Conservation (phyloP, 2,113 vertebrate genomes). For the Cricetomys ansorgei region DNA sequence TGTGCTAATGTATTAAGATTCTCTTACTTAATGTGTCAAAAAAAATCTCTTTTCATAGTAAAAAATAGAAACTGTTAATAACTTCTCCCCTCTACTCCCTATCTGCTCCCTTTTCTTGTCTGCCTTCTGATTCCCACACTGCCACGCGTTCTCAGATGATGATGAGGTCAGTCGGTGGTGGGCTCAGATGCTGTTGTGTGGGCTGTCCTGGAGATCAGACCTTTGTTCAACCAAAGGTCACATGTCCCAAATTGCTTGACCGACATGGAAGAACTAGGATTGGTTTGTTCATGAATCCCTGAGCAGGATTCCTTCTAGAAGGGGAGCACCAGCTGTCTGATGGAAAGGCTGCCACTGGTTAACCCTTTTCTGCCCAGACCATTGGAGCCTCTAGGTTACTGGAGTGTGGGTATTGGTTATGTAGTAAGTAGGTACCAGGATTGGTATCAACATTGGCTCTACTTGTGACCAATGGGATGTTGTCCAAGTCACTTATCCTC, state of each 20-base stretch:
- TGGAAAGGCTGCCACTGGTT: background rate
- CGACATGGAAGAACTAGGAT: background rate
- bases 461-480: background rate
- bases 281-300: background rate
- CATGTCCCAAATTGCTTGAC: background rate
- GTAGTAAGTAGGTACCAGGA: background rate
- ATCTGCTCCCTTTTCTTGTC: conserved; percentile 30
- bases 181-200: background rate
- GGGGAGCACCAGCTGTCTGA: background rate
- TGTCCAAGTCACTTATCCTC: background rate
- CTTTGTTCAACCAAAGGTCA: background rate
- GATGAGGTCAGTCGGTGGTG: background rate
- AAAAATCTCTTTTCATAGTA: conserved; percentile 67
- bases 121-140: conserved; percentile 1
- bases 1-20: conserved; percentile 66
- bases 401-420: too few species aligned
- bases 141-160: background rate
- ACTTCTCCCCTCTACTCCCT: background rate
- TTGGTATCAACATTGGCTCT: background rate
- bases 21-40: conserved; percentile 69
- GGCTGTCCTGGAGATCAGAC: background rate
- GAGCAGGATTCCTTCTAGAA: background rate
- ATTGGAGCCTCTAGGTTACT: background rate
- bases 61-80: conserved; percentile 73
- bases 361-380: background rate